Percentiles rank a stretch among this genome's conserved stretches.
Conservation (phyloP, 2,888 invertebrate species). For the Dendrolimus pini region DNA sequence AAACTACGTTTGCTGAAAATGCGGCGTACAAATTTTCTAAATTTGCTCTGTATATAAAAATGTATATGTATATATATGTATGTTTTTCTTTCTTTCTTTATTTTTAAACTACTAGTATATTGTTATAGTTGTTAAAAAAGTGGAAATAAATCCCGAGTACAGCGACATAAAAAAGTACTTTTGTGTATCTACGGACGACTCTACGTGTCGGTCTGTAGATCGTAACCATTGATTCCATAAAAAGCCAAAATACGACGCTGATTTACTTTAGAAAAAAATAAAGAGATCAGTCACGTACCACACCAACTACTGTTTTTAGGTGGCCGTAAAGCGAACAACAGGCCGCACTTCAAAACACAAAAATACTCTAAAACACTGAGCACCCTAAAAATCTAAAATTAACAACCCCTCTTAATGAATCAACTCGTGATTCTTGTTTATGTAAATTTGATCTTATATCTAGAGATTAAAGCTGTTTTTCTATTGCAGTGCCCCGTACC, state of each 20-base stretch:
- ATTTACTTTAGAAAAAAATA: slow-evolving; percentile 25
- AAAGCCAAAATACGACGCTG: slow-evolving; percentile 8
- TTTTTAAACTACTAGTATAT: too few relatives aligned
- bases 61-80: too few relatives aligned
- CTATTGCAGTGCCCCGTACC: slow-evolving; percentile 84
- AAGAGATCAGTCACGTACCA: slow-evolving; percentile 35
- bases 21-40: too few relatives aligned
- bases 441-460: slow-evolving; percentile 23
- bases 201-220: not conserved
- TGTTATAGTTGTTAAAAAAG: too few relatives aligned
- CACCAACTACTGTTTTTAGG: slow-evolving; percentile 19
- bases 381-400: slow-evolving; percentile 60
- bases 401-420: slow-evolving; percentile 41
- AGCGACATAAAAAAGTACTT: not conserved
- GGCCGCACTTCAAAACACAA: slow-evolving; percentile 33
- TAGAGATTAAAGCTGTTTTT: slow-evolving; percentile 35
- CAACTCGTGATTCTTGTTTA: slow-evolving; percentile 19
- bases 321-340: slow-evolving; percentile 24
- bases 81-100: too few relatives aligned
- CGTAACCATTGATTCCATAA: slow-evolving; percentile 1
- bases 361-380: slow-evolving; percentile 42
- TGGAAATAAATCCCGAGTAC: too few relatives aligned
- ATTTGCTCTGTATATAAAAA: too few relatives aligned
- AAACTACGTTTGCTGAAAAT: too few relatives aligned
- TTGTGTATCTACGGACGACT: not conserved